phyloP scores from a whole-genome alignment of 30 jellyfish, hydroid and myxozoan genomes.

The Catostylus mosaicus region DNA sequence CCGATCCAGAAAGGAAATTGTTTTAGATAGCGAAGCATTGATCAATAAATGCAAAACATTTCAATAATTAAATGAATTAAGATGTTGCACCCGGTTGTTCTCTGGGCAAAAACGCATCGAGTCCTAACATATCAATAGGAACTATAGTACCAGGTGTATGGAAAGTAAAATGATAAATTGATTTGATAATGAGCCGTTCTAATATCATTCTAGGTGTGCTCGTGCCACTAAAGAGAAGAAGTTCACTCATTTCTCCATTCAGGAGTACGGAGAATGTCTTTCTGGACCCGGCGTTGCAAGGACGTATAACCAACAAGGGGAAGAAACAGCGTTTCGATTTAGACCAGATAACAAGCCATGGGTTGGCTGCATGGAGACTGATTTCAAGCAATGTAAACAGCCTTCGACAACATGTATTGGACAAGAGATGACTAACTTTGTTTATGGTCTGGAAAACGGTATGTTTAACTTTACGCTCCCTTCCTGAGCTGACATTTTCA shows the following conservation, averaged over 20 bases:
- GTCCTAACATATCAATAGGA: no score
- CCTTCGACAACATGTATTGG: constrained; percentile 93
- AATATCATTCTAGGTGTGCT: constrained; percentile 91
- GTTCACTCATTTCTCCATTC: constrained; percentile 88
- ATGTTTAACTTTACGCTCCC: not conserved
- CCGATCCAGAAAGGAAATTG: no score
- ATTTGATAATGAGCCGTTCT: no score
- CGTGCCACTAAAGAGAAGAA: constrained; percentile 66
- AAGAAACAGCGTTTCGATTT: constrained; percentile 64
- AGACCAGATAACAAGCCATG: constrained; percentile 86
- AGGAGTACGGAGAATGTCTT: constrained; percentile 88
- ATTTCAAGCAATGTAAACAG: constrained; percentile 73
- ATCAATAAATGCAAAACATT: no score
- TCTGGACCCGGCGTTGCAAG: constrained; percentile 85
- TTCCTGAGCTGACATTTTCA: no score
- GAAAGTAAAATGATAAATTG: no score
- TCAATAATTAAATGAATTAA: no score
- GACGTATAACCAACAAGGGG: constrained; percentile 79
- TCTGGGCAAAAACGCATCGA: no score
- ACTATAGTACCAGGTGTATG: no score
- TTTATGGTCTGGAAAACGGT: constrained; percentile 94
- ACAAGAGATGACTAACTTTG: constrained; percentile 90
- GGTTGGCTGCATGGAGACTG: constrained; percentile 94
- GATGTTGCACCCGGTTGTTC: no score
- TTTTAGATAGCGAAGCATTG: no score